A percentile compares a stretch with the other conserved stretches of the same genome.
Conservation (phyloP, 2,888 invertebrate genomes). For the Kryphioiulus occultus region DNA sequence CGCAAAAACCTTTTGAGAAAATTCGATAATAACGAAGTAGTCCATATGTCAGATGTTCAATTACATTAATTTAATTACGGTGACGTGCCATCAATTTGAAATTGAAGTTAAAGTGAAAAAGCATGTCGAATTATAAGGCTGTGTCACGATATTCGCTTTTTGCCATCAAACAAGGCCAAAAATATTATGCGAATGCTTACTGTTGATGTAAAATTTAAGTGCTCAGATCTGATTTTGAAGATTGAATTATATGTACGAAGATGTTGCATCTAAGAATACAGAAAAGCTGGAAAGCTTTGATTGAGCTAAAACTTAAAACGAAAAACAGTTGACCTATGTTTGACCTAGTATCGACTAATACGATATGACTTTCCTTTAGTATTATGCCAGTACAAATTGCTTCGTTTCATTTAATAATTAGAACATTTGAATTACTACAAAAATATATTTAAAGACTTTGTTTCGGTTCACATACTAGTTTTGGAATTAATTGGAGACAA, state of each 20-base stretch:
- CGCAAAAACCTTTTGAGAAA: constrained; percentile 28
- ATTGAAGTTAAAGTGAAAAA: constrained; percentile 26
- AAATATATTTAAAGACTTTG: too few relatives aligned
- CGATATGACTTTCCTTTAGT: too few relatives aligned
- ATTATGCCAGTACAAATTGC: too few relatives aligned
- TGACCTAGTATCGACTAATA: too few relatives aligned
- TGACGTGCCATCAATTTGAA: constrained; percentile 26
- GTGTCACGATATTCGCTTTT: not conserved
- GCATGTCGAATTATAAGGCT: not conserved
- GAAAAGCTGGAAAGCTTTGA: not conserved
- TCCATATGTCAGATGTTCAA: constrained; percentile 20
- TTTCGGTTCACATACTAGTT: too few relatives aligned
- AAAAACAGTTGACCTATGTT: not conserved
- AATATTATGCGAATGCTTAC: not conserved
- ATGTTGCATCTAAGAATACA: not conserved
- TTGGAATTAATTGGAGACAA: too few relatives aligned
- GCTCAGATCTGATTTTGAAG: not conserved
- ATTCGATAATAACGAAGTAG: constrained; percentile 35
- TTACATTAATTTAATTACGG: constrained; percentile 3
- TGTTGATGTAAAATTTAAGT: constrained; percentile 3
- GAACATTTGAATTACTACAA: not conserved
- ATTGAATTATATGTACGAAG: not conserved
- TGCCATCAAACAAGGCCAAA: not conserved
- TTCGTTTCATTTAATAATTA: too few relatives aligned
- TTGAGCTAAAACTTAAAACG: not conserved